Percentiles rank a stretch among this genome's conserved stretches.
These are phyloP conservation scores for Pseudorasbora parva DNA, from an alignment of 2,113 vertebrate species.

Conservation along the genomic window DNA sequence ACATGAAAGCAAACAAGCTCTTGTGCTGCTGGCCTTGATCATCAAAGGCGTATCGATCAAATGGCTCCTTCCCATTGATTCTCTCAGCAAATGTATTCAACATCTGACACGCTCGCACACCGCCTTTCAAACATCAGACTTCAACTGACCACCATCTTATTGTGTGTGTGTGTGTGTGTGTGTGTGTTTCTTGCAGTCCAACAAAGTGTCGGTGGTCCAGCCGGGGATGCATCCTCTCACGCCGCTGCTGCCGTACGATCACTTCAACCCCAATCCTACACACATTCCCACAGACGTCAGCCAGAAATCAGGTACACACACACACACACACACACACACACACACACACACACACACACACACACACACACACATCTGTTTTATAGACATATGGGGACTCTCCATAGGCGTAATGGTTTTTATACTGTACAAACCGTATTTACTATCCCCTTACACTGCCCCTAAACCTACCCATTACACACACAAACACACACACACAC, in stretches of 20 bases:
- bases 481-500: too few species aligned
- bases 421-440: too few species aligned
- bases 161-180: slow-evolving; percentile 33
- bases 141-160: slow-evolving; percentile 6
- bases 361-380: too few species aligned
- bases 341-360: too few species aligned
- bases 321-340: too few species aligned
- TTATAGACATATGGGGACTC: too few species aligned
- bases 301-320: slow-evolving; percentile 91
- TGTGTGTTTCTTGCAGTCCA: slow-evolving; percentile 83
- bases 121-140: slow-evolving; percentile 40
- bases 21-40: slow-evolving; percentile 70
- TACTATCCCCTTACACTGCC: too few species aligned
- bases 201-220: slow-evolving; percentile 94
- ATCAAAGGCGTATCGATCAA: slow-evolving; percentile 77
- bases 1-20: slow-evolving; percentile 74
- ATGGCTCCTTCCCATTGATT: slow-evolving; percentile 51
- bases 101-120: slow-evolving; percentile 53
- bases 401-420: too few species aligned
- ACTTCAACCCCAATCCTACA: slow-evolving; percentile 91
- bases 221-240: slow-evolving; percentile 92
- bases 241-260: slow-evolving; percentile 93
- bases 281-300: slow-evolving; percentile 92
- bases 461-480: too few species aligned
- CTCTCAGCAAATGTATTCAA: slow-evolving; percentile 48